Conservation (phyloP, 64 coral and sea anemone genomes). For the Trachythela sp. region DNA sequence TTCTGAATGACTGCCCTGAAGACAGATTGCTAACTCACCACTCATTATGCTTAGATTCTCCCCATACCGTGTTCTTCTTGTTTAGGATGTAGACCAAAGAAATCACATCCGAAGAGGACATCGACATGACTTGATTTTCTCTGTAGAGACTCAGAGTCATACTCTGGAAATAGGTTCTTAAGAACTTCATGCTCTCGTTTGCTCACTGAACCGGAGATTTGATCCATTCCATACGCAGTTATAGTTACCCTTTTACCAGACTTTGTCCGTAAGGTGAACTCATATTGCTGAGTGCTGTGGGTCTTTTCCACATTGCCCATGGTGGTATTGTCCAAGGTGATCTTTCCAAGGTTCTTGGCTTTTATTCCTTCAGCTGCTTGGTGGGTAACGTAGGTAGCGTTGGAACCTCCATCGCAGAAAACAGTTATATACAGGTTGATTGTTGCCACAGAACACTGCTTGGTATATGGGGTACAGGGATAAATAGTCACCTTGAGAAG, state of each 20-base stretch:
- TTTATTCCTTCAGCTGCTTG: background rate
- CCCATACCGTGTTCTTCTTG: too few species aligned
- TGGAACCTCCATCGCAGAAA: constrained; percentile 18
- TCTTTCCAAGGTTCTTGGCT: background rate
- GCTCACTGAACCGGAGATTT: background rate
- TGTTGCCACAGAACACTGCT: background rate
- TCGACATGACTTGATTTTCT: background rate
- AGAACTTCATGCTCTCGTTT: background rate
- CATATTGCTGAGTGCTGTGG: background rate
- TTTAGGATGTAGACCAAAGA: too few species aligned
- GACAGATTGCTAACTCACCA: too few species aligned
- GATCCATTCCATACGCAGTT: background rate
- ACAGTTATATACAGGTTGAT: background rate
- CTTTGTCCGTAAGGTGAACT: background rate
- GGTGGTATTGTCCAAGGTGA: background rate
- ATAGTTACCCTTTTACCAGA: background rate
- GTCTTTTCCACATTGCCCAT: background rate
- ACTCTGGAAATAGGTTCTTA: background rate
- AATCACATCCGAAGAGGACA: too few species aligned
- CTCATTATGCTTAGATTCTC: too few species aligned
- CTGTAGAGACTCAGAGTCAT: background rate
- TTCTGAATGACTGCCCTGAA: too few species aligned
- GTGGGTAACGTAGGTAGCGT: background rate
- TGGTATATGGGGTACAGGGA: constrained; percentile 2
- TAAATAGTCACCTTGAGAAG: background rate